Evolutionary conservation across 1,140 invertebrate species (phyloP), one percentile per base, ranked within the genome.

Genomic region (Drosophila insularis): DNA sequence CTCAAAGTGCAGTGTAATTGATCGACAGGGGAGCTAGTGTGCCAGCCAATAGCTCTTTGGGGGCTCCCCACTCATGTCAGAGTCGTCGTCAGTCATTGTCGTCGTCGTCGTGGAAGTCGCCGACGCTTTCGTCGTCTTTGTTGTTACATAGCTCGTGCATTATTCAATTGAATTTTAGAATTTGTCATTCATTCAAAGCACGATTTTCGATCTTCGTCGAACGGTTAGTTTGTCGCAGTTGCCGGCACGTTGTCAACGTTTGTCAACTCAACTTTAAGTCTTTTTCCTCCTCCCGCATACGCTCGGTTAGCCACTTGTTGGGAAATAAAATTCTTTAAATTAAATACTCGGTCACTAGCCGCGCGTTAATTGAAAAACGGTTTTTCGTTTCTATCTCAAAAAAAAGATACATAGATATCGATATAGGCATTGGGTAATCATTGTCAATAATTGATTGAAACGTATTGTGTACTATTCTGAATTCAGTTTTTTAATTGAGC

Each of bases 1-100:
- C 80, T 78, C 78, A 73, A 87, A 86, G 84, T 87, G 84, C 84
- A 87, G 65, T 80, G 80, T 76, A 80, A 87, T 84, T 87, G 84
- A 78, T 63, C 63, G 21, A 60, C 63, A 62, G 73, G 65, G 63
- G 65, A 23, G 56, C 43, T 43, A 54, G 32, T 14, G 40, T 37
- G 14, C 35, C 32, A 31, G 43, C 53, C 71, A 43, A 50, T 56
- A 63, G 71, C 68, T 46, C 39, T 43, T 67, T 27, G 27, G 39
- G 39, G 35, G 43, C 50, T 60, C 58, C 37, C 68, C 39, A 67
- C 55, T 50, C 53, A 60, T 46, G 68, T 71, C 74, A 81, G 73
- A 78, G 62, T 71, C 62, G 72, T 60, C 35, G 68, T 68, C 64
- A 46, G 62, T 64, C 56, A 74, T 84, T 68, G 62, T 67, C 43